Percentiles rank a stretch among this genome's conserved stretches.
Evolutionary conservation across 1,140 invertebrate species (phyloP).

Genomic region (Dendroctonus ponderosae): DNA sequence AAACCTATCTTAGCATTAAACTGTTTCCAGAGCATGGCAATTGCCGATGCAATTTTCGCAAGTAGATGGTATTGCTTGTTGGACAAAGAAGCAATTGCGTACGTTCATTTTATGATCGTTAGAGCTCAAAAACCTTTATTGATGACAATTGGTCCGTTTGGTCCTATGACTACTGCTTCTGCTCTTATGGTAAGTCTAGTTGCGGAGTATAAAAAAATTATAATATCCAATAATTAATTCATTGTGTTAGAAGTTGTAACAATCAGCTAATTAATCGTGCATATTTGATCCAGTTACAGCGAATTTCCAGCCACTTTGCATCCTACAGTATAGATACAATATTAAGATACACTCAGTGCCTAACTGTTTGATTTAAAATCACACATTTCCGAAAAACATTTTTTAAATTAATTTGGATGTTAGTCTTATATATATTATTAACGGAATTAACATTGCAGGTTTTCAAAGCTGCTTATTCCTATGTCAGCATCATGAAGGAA

Average conservation of each 20-base stretch:
- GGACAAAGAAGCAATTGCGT: not conserved
- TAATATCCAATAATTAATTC: no score
- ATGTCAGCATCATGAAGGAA: slow-evolving; percentile 2
- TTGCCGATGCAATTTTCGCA: slow-evolving; percentile 10
- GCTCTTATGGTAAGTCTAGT: slow-evolving; percentile 5
- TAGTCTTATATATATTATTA: not conserved
- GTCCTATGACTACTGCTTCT: slow-evolving; percentile 8
- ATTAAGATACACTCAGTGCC: no score
- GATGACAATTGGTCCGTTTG: slow-evolving; percentile 14
- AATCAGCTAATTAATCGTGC: no score
- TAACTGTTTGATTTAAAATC: not conserved
- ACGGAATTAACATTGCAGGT: not conserved
- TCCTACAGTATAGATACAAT: no score
- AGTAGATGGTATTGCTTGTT: slow-evolving; percentile 11
- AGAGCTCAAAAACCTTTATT: not conserved
- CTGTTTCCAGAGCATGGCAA: slow-evolving; percentile 2
- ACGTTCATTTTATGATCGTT: not conserved
- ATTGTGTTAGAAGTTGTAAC: no score
- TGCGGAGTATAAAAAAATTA: not conserved
- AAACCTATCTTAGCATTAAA: not conserved
- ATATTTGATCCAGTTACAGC: no score
- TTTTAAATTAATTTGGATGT: no score
- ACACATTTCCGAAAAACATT: no score
- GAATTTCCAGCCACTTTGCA: no score
- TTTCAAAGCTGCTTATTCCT: slow-evolving; percentile 9